Conservation (phyloP, 1,140 invertebrate species). For the Vollenhovia emeryi region DNA sequence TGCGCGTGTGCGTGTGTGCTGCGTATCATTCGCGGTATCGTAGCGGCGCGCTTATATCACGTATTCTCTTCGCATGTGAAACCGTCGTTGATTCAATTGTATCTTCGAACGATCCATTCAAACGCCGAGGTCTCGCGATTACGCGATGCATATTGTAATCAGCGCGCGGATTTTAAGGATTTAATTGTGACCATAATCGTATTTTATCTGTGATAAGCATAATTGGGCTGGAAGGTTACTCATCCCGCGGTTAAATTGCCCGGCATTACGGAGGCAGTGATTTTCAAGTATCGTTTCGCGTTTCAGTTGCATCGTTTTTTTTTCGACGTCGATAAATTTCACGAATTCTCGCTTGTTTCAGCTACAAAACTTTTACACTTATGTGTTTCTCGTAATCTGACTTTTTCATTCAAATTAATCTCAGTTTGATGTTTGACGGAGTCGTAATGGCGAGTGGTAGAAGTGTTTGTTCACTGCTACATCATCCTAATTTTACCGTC, state of each 20-base stretch:
- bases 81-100: slow-evolving; percentile 55
- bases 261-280: slow-evolving; percentile 13
- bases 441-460: neutral
- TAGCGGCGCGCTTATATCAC: neutral
- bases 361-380: neutral
- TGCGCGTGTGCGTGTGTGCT: neutral
- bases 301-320: neutral
- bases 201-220: slow-evolving; percentile 19
- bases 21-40: neutral
- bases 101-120: slow-evolving; percentile 50
- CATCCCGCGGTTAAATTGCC: slow-evolving; percentile 23
- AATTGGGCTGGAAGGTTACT: slow-evolving; percentile 56
- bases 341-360: neutral
- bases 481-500: neutral
- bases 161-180: slow-evolving; percentile 37
- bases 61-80: slow-evolving; percentile 34
- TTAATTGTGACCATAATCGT: slow-evolving; percentile 61
- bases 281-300: slow-evolving; percentile 30
- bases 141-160: slow-evolving; percentile 37
- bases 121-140: slow-evolving; percentile 45
- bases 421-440: neutral
- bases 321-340: neutral
- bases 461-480: neutral
- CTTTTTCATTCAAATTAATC: neutral
- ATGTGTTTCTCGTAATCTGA: neutral